Evolutionary conservation across 2,113 vertebrate species (phyloP), one percentile per base, ranked within the genome.

Genomic region (Panthera leo): DNA sequence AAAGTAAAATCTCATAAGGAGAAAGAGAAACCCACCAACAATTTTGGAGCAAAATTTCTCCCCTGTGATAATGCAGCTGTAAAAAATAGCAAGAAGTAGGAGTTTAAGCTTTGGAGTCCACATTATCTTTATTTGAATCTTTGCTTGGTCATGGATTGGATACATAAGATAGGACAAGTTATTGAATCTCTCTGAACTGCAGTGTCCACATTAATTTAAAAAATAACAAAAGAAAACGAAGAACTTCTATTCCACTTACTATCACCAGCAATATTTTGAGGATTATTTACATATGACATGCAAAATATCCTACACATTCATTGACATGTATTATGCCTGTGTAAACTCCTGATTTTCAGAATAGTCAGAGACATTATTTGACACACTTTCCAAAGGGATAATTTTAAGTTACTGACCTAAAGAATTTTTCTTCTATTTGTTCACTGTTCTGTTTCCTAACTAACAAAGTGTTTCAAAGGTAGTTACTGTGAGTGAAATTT

Each of bases 1-100:
- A 88, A 92, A 88, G 31, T 15, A 73, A 96, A 94, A 61, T 70
- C 48, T 98, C 70, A 80, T 19, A 71, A 86, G 27, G n/a, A 97
- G 16, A 89, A 55, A 91, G 25, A 88, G 25, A 92, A 92, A 34
- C 3, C 7, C 51, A 84, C 21, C 14, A 31, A 86, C 70, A 80
- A 21, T 19, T 84, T 94, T 75, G 91, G 11, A 84, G 53, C 39
- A 70, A 89, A 97, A 75, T 80, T 45, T 95, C 19, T 2, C 85
- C 63, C 29, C 65, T 89, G 9, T 25, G 31, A 39, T 58, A 85
- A 80, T 19, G 7, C 1, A 90, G 61, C 65, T 92, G n/a, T 27
- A 31, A 90, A 83, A 95, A 94, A 70, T 11, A 89, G 48, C 25
- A 75, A 68, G 89, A 96, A 51, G 8, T 42, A 1, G 55, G 27